phyloP scores from a whole-genome alignment of 2,113 vertebrate genomes.

The Agelaius phoeniceus region DNA sequence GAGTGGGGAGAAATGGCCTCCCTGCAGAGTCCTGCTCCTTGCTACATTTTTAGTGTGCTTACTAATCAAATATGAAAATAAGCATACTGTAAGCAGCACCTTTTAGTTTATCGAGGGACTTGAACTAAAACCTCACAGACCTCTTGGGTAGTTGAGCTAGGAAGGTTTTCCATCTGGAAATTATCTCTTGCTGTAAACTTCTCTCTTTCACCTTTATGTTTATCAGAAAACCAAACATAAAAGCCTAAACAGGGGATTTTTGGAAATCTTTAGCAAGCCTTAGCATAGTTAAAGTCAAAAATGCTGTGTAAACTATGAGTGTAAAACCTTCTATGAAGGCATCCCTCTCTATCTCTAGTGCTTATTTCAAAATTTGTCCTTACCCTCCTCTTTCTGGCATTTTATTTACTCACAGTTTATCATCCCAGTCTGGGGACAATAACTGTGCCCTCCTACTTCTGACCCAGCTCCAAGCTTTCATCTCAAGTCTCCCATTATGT shows the following conservation, averaged over 20 bases:
- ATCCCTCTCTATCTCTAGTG: accelerated
- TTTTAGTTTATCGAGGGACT: constrained; percentile 7
- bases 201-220: neutral
- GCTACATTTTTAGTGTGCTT: neutral
- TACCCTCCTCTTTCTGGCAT: neutral
- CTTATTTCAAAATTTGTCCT: neutral
- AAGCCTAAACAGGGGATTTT: neutral
- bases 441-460: neutral
- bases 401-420: neutral
- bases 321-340: neutral
- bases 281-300: neutral
- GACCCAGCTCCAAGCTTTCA: neutral
- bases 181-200: constrained; percentile 18
- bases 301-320: neutral
- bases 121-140: neutral
- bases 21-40: neutral
- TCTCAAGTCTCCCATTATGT: neutral
- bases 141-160: neutral
- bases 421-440: no score
- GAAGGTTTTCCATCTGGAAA: constrained; percentile 48
- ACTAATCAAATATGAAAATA: constrained; percentile 54
- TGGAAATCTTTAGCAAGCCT: neutral
- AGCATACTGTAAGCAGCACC: neutral
- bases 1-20: neutral
- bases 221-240: neutral